Evolutionary conservation across 2,113 vertebrate species (phyloP).

Genomic region (Calyptomena viridis): DNA sequence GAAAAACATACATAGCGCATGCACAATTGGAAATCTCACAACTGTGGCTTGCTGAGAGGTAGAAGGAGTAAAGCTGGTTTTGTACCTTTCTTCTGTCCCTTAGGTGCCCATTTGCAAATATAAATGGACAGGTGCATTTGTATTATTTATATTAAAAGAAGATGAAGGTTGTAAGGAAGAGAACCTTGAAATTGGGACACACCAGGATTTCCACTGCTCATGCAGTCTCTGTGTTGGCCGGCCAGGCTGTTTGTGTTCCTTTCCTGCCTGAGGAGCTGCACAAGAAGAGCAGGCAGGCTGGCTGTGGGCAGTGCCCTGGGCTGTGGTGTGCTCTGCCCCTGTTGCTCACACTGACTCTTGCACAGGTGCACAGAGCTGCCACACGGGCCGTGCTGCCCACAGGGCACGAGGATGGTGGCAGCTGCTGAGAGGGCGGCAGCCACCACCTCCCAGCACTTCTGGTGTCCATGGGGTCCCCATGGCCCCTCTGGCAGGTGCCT

Average conservation of each 20-base stretch:
- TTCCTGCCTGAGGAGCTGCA: neutral
- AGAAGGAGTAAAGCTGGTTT: neutral
- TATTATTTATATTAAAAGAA: neutral
- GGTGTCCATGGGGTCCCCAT: neutral
- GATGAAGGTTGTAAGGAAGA: neutral
- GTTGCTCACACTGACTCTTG: neutral
- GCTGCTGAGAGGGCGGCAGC: neutral
- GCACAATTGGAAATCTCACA: neutral
- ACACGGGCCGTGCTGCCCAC: neutral
- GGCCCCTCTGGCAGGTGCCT: neutral
- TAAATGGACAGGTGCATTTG: neutral
- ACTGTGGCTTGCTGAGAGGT: neutral
- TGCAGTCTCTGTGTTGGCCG: neutral
- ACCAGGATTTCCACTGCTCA: rapidly evolving
- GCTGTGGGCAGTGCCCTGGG: neutral
- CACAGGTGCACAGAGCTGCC: neutral
- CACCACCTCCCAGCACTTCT: neutral
- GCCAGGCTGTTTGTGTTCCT: neutral
- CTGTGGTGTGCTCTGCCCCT: rapidly evolving
- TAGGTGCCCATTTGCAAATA: neutral
- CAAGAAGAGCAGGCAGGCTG: neutral
- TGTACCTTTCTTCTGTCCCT: neutral
- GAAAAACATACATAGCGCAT: rapidly evolving
- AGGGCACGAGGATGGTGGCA: neutral
- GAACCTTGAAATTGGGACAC: neutral